Evolutionary conservation across 2,888 invertebrate genomes (phyloP).

Genomic region (Glyphotaelius pellucidus): DNA sequence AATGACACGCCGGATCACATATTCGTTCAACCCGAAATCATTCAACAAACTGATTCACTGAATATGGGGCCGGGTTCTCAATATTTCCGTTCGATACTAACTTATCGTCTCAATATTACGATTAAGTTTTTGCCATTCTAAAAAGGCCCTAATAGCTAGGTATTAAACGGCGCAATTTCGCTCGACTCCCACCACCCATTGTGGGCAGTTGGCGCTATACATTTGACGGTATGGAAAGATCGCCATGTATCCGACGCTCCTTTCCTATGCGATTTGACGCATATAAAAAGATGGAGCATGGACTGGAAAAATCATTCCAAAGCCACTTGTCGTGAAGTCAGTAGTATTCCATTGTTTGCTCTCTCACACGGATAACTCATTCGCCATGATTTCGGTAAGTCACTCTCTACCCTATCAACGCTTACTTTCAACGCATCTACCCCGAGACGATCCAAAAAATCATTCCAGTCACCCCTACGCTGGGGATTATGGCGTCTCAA

Average conservation of each 20-base stretch:
- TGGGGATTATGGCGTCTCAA: background rate
- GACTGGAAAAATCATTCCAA: conserved; percentile 65
- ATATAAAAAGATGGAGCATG: conserved; percentile 66
- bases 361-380: conserved; percentile 53
- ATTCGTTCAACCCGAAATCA: conserved; percentile 21
- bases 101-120: conserved; percentile 30
- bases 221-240: conserved; percentile 60
- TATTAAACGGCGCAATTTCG: conserved; percentile 4
- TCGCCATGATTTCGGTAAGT: conserved; percentile 50
- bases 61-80: background rate
- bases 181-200: conserved; percentile 2
- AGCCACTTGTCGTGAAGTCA: conserved; percentile 61
- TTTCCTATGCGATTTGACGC: conserved; percentile 66
- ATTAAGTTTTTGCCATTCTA: conserved; percentile 3
- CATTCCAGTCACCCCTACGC: background rate
- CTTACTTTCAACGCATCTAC: too few species aligned
- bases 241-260: conserved; percentile 58
- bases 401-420: conserved; percentile 25
- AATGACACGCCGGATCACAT: background rate
- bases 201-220: conserved; percentile 54
- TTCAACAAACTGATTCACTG: background rate
- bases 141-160: background rate
- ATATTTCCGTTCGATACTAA: background rate
- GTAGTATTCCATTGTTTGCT: conserved; percentile 50
- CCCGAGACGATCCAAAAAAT: background rate